These are phyloP conservation scores for Clanis bilineata DNA, from an alignment of 2,888 invertebrate species.

Conservation along the genomic window DNA sequence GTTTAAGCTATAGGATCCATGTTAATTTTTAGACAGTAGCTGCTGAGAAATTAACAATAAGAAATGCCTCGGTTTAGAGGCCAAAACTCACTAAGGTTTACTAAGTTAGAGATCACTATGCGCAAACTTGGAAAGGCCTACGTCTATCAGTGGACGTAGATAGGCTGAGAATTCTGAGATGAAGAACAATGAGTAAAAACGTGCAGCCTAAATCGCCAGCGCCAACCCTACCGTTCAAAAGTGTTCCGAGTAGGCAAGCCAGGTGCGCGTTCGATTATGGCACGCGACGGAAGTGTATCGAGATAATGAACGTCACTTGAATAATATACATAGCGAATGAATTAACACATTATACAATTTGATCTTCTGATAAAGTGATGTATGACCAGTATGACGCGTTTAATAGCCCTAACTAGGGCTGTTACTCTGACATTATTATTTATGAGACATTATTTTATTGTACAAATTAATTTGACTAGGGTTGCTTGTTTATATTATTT, in stretches of 20 bases:
- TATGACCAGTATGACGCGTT: neutral
- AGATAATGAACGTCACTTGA: slow-evolving; percentile 45
- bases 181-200: neutral
- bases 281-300: slow-evolving; percentile 38
- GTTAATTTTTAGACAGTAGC: no score
- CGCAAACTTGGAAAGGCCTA: no score
- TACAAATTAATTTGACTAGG: no score
- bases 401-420: neutral
- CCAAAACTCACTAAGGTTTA: no score
- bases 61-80: no score
- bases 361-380: slow-evolving; percentile 16
- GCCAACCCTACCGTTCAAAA: neutral
- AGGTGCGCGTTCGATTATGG: slow-evolving; percentile 46
- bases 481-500: no score
- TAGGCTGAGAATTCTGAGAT: no score
- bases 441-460: neutral
- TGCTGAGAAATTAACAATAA: no score
- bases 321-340: slow-evolving; percentile 41
- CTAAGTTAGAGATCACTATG: no score
- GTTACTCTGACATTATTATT: neutral
- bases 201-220: no score
- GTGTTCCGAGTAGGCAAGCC: slow-evolving; percentile 42
- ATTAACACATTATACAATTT: slow-evolving; percentile 21
- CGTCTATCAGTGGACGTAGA: no score
- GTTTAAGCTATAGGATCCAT: no score